phyloP scores from a whole-genome alignment of 2,888 invertebrate genomes.

The Pyrrhia umbra region DNA sequence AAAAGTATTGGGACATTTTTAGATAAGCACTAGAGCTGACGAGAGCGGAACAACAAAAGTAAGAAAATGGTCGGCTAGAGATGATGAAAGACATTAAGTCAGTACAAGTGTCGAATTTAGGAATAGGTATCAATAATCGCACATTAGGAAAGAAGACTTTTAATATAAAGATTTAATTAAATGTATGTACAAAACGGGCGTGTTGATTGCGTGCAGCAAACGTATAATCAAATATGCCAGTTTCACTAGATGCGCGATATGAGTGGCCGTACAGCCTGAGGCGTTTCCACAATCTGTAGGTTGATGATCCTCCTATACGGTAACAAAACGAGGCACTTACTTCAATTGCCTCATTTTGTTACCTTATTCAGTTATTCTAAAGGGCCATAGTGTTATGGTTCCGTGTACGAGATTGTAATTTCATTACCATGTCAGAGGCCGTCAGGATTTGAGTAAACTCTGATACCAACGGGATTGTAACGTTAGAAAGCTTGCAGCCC shows the following conservation, averaged over 20 bases:
- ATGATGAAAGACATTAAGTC: too few relatives aligned
- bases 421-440: too few relatives aligned
- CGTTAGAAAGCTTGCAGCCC: too few relatives aligned
- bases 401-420: slow-evolving; percentile 6
- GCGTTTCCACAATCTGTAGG: slow-evolving; percentile 30
- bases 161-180: not conserved
- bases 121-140: not conserved
- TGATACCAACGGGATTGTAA: too few relatives aligned
- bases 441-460: too few relatives aligned
- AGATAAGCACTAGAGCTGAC: too few relatives aligned
- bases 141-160: slow-evolving; percentile 1
- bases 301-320: slow-evolving; percentile 20
- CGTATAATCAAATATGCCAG: slow-evolving; percentile 23
- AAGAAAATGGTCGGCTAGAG: too few relatives aligned
- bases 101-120: not conserved
- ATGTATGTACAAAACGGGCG: slow-evolving; percentile 2
- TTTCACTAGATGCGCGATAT: slow-evolving; percentile 29
- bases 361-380: slow-evolving; percentile 3
- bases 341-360: slow-evolving; percentile 16
- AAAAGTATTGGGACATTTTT: too few relatives aligned
- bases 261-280: slow-evolving; percentile 10
- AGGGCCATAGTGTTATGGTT: slow-evolving; percentile 15
- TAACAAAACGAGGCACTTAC: not conserved
- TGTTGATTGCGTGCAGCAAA: slow-evolving; percentile 20
- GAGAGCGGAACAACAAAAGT: too few relatives aligned